phyloP scores from a whole-genome alignment of 2,113 vertebrate genomes.

The Prunella fulvescens region DNA sequence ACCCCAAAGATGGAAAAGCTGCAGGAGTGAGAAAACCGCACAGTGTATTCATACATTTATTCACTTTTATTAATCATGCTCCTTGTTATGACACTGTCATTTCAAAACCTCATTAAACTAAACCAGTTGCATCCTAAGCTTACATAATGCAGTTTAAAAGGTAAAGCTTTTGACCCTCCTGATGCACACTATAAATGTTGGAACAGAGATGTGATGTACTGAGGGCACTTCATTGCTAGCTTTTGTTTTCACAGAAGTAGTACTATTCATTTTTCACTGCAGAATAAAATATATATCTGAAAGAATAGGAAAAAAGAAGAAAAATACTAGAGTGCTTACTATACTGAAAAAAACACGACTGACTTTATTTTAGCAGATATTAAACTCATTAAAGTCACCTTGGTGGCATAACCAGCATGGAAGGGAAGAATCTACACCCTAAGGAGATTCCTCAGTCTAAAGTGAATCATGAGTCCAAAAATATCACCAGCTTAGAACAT shows the following conservation, averaged over 20 bases:
- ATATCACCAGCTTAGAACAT: not conserved
- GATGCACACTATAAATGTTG: not conserved
- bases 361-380: not conserved
- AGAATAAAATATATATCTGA: not conserved
- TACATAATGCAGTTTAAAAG: not conserved
- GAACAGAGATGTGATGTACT: not conserved
- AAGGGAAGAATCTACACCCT: not conserved
- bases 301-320: not conserved
- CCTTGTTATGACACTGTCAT: not conserved
- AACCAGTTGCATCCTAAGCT: not conserved
- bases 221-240: not conserved
- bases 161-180: not conserved
- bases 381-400: not conserved
- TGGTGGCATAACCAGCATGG: not conserved
- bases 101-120: not conserved
- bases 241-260: not conserved
- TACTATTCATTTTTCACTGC: not conserved
- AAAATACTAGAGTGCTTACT: not conserved
- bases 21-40: not conserved
- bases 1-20: not conserved
- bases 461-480: not conserved
- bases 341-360: not conserved
- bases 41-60: not conserved
- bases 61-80: not conserved
- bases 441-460: not conserved